Percentiles rank a stretch among this genome's conserved stretches.
phyloP scores from a whole-genome alignment of 2,888 invertebrate species.

The Drosophila lacicola region DNA sequence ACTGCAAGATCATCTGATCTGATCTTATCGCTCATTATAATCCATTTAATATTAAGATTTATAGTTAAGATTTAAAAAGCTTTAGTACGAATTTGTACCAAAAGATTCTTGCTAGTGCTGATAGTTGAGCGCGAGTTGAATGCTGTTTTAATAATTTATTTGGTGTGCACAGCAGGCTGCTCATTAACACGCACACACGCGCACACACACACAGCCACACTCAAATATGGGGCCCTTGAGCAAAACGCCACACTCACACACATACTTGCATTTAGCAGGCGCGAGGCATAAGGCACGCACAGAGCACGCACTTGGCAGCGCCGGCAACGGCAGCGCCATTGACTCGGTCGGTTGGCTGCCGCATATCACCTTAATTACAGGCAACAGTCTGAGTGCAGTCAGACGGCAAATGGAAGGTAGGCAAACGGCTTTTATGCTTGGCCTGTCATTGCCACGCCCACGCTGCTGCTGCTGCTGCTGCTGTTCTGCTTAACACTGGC shows the following conservation, averaged over 20 bases:
- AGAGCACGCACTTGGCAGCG: conserved; percentile 66
- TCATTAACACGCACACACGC: conserved; percentile 69
- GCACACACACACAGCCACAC: conserved; percentile 3
- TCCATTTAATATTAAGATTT: too few species aligned
- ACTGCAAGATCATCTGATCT: too few species aligned
- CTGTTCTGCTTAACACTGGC: conserved; percentile 8
- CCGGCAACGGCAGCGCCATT: conserved; percentile 28
- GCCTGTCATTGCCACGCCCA: conserved; percentile 57
- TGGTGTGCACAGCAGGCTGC: conserved; percentile 68
- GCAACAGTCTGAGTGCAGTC: conserved; percentile 79
- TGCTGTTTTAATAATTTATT: conserved; percentile 77
- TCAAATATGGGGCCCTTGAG: not conserved
- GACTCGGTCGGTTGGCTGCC: conserved; percentile 69
- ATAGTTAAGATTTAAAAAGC: too few species aligned
- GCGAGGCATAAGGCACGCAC: conserved; percentile 37
- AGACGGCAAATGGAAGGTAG: conserved; percentile 76
- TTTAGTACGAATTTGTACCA: not conserved
- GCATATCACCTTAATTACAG: conserved; percentile 82
- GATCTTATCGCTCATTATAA: too few species aligned
- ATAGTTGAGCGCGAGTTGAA: conserved; percentile 54
- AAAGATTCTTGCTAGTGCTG: conserved; percentile 16
- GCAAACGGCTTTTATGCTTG: conserved; percentile 77
- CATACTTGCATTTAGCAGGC: conserved; percentile 36
- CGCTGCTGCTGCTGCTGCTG: conserved; percentile 10
- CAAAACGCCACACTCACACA: conserved; percentile 13